These are phyloP conservation scores for Dicyrtomina minuta DNA, from an alignment of 2,888 invertebrate species.

Conservation along the genomic window DNA sequence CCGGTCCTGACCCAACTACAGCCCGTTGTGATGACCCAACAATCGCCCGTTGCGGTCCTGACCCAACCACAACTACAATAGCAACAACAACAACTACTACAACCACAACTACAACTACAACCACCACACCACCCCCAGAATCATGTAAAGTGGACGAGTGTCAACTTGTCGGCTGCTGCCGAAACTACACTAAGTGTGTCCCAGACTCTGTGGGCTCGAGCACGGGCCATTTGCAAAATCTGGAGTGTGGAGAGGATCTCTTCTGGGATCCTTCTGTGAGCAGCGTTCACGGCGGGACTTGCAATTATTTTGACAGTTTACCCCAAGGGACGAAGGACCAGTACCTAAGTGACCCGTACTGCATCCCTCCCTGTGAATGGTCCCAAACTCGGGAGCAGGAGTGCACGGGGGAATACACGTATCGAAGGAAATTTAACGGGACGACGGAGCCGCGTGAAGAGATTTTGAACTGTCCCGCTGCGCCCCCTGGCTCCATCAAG, in stretches of 20 bases:
- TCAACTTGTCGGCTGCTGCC: slow-evolving; percentile 9
- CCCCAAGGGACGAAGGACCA: neutral
- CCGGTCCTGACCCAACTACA: neutral
- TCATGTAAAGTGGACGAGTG: neutral
- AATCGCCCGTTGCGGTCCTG: slow-evolving; percentile 1
- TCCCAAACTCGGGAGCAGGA: neutral
- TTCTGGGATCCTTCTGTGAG: slow-evolving; percentile 3
- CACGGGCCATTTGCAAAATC: neutral
- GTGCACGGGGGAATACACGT: slow-evolving; percentile 15
- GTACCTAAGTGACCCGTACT: neutral
- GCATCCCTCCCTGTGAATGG: slow-evolving; percentile 17
- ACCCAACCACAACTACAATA: slow-evolving; percentile 7
- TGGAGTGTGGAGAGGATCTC: slow-evolving; percentile 7
- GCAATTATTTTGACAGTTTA: slow-evolving; percentile 16
- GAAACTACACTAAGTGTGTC: neutral
- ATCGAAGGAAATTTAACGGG: neutral
- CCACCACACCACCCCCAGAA: neutral
- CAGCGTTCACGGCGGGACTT: slow-evolving; percentile 15
- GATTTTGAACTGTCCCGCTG: neutral
- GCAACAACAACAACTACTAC: slow-evolving; percentile 2
- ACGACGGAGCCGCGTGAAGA: neutral
- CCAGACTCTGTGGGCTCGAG: neutral
- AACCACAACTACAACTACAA: slow-evolving; percentile 18
- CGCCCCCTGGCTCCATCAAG: no score
- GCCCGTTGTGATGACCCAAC: slow-evolving; percentile 8